Percentiles rank a stretch among this genome's conserved stretches.
phyloP scores from a whole-genome alignment of 1,140 invertebrate genomes.

The Drosophila arawakana region DNA sequence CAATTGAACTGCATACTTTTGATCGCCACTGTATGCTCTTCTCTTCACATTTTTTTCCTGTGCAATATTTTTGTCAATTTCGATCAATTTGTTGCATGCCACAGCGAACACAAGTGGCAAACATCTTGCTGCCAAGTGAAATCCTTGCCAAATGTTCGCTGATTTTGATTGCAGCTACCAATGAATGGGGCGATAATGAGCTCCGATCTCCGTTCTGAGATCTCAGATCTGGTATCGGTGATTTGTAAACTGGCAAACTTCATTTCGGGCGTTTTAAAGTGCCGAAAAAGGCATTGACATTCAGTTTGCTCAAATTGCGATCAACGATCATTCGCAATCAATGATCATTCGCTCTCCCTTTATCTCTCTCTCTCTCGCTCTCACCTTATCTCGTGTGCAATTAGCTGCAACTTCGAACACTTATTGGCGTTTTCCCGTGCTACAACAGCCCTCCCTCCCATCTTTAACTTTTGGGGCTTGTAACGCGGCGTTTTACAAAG shows the following conservation, averaged over 20 bases:
- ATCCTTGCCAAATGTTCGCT: slow-evolving; percentile 65
- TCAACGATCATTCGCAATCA: slow-evolving; percentile 53
- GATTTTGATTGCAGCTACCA: slow-evolving; percentile 67
- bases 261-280: slow-evolving; percentile 77
- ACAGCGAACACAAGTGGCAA: slow-evolving; percentile 48
- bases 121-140: slow-evolving; percentile 39
- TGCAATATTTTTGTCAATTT: slow-evolving; percentile 80
- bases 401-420: slow-evolving; percentile 80
- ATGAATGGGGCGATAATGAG: slow-evolving; percentile 81
- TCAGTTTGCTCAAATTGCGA: slow-evolving; percentile 63
- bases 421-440: slow-evolving; percentile 75
- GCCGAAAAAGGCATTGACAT: slow-evolving; percentile 81
- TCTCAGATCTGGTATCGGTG: slow-evolving; percentile 54
- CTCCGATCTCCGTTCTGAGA: not conserved
- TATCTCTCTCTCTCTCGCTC: slow-evolving; percentile 41
- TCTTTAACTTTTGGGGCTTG: slow-evolving; percentile 31
- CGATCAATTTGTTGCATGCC: slow-evolving; percentile 82
- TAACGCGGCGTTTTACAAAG: slow-evolving; percentile 81
- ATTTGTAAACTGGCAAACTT: slow-evolving; percentile 81
- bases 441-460: not conserved
- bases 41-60: slow-evolving; percentile 22
- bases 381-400: slow-evolving; percentile 56
- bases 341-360: slow-evolving; percentile 36
- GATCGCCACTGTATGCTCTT: slow-evolving; percentile 25
- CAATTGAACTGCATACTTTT: slow-evolving; percentile 79